A percentile compares a stretch with the other conserved stretches of the same genome.
Evolutionary conservation across 2,797 vertebrate genomes (phyloP).

Genomic region (Vespertilio murinus): DNA sequence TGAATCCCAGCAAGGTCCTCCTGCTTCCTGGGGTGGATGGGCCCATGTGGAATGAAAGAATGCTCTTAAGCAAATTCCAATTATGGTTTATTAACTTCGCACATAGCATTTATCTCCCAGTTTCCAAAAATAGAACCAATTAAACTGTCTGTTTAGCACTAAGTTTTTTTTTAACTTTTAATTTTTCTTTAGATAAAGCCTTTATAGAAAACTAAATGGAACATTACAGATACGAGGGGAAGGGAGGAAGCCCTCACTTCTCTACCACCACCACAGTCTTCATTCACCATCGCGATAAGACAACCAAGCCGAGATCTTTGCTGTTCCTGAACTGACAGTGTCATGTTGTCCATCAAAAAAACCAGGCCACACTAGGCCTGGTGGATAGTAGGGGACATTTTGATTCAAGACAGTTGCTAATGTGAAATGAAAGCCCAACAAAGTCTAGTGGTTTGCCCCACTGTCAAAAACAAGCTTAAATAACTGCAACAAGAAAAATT

Average conservation of each 20-base stretch:
- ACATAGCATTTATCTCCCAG: conserved; percentile 75
- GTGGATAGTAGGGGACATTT: background rate
- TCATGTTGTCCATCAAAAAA: background rate
- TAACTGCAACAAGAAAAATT: conserved; percentile 34
- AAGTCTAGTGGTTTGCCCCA: conserved; percentile 32
- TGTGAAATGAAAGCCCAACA: conserved; percentile 58
- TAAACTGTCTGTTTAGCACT: conserved; percentile 79
- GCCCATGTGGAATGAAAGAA: conserved; percentile 62
- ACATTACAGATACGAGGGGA: background rate
- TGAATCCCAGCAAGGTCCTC: conserved; percentile 6
- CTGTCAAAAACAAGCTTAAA: conserved; percentile 70
- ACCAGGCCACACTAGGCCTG: background rate
- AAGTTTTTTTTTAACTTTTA: conserved; percentile 65
- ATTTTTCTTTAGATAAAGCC: conserved; percentile 75
- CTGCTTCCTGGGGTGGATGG: conserved; percentile 38
- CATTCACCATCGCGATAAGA: background rate
- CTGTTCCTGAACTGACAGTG: background rate
- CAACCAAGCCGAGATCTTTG: background rate
- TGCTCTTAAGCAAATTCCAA: conserved; percentile 77
- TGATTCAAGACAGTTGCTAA: conserved; percentile 32
- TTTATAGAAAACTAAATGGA: conserved; percentile 69
- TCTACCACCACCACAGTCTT: background rate
- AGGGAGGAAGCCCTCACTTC: background rate
- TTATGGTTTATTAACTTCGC: conserved; percentile 78
- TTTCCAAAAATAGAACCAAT: conserved; percentile 80